These are phyloP conservation scores for Acheta domesticus DNA, from an alignment of 2,888 invertebrate species.

Conservation along the genomic window DNA sequence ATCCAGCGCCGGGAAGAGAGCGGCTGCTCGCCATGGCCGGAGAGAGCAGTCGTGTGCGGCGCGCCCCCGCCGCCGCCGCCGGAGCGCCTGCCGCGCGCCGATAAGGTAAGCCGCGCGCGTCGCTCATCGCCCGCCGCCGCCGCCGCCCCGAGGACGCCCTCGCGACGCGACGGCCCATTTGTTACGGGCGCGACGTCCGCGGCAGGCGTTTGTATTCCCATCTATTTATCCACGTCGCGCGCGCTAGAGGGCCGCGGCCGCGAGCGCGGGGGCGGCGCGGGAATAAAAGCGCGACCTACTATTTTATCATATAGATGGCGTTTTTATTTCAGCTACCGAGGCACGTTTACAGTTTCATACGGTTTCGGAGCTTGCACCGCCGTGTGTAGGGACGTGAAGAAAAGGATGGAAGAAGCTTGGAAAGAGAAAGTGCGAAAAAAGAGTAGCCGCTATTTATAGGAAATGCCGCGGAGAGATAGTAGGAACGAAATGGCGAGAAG, in stretches of 20 bases:
- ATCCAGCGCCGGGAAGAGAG: neutral
- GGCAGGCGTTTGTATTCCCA: neutral
- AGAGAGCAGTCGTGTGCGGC: neutral
- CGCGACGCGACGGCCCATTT: neutral
- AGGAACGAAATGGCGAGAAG: no score
- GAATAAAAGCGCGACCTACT: neutral
- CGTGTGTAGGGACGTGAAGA: no score
- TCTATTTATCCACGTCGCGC: constrained; percentile 7
- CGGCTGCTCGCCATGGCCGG: neutral
- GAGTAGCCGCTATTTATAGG: no score
- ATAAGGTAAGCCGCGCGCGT: neutral
- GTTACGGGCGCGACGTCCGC: neutral
- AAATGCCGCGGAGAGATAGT: no score
- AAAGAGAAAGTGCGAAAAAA: no score
- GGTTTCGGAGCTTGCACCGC: no score
- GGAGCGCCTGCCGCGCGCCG: neutral
- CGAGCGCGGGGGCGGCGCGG: neutral
- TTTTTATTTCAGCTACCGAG: neutral
- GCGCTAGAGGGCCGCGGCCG: neutral
- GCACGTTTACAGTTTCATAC: no score
- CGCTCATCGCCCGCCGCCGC: neutral
- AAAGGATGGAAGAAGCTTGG: no score
- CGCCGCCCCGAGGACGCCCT: neutral
- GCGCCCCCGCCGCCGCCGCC: neutral
- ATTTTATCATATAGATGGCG: neutral